These are phyloP conservation scores for Fistularia tabacaria DNA, from an alignment of 2,797 vertebrate genomes.

Conservation along the genomic window DNA sequence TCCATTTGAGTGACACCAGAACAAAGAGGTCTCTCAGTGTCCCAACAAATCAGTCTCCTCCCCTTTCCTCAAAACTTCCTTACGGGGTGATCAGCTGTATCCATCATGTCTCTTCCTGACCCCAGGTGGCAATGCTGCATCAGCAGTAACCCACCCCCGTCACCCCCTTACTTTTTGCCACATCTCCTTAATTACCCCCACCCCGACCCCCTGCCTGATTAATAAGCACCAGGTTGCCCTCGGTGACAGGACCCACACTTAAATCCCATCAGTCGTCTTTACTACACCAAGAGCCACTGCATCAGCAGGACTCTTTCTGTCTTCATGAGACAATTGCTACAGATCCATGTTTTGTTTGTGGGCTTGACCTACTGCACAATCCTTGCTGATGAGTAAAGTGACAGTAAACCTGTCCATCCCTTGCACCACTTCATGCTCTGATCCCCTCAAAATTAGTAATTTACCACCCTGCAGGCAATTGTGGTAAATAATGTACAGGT, in stretches of 20 bases:
- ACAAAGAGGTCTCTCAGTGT: constrained; percentile 87
- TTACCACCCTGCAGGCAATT: no score
- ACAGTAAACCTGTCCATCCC: constrained; percentile 67
- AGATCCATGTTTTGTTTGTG: constrained; percentile 56
- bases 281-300: constrained; percentile 42
- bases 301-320: constrained; percentile 69
- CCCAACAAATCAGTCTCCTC: constrained; percentile 76
- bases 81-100: constrained; percentile 84
- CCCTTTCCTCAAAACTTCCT: constrained; percentile 82
- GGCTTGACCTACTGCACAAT: constrained; percentile 61
- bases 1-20: constrained; percentile 81
- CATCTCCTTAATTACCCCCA: constrained; percentile 25
- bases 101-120: constrained; percentile 92
- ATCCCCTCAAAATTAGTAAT: no score
- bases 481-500: no score
- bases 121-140: constrained; percentile 79
- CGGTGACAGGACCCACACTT: constrained; percentile 69
- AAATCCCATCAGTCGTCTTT: constrained; percentile 66
- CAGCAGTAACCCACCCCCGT: constrained; percentile 65
- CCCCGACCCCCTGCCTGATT: constrained; percentile 31
- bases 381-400: constrained; percentile 59
- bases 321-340: constrained; percentile 65
- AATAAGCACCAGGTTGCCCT: constrained; percentile 75
- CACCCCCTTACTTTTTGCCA: not conserved
- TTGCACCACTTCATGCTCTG: constrained; percentile 46